Evolutionary conservation across 2,888 invertebrate genomes (phyloP).

Genomic region (Chrysotoxum bicinctum): DNA sequence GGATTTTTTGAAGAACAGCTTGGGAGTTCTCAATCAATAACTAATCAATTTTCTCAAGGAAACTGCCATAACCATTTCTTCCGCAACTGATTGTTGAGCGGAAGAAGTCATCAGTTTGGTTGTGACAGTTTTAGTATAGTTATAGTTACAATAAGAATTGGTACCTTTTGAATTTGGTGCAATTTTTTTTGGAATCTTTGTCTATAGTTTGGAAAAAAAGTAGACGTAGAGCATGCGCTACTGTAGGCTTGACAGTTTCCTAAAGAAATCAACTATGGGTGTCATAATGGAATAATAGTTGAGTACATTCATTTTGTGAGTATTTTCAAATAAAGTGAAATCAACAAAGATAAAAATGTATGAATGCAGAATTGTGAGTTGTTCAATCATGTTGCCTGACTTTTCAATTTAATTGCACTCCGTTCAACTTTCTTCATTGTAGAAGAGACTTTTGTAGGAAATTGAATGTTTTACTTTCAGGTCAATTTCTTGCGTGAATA

Average conservation of each 20-base stretch:
- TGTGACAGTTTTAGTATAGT: slow-evolving; percentile 62
- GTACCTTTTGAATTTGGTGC: slow-evolving; percentile 18
- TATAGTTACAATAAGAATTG: slow-evolving; percentile 33
- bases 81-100: slow-evolving; percentile 53
- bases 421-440: too few relatives aligned
- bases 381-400: too few relatives aligned
- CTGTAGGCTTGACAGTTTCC: slow-evolving; percentile 40
- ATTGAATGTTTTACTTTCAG: too few relatives aligned
- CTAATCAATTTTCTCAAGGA: slow-evolving; percentile 68
- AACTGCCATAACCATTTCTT: slow-evolving; percentile 41
- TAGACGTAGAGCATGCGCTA: slow-evolving; percentile 59
- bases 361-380: not conserved
- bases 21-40: slow-evolving; percentile 71
- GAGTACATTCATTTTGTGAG: not conserved
- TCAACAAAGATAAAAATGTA: not conserved
- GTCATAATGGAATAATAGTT: slow-evolving; percentile 20
- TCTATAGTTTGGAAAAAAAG: not conserved
- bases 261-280: slow-evolving; percentile 14
- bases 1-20: slow-evolving; percentile 38
- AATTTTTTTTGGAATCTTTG: slow-evolving; percentile 17
- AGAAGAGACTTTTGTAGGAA: too few relatives aligned
- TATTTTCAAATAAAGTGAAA: not conserved
- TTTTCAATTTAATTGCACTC: too few relatives aligned
- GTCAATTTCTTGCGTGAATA: too few relatives aligned
- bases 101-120: slow-evolving; percentile 71